phyloP scores from a whole-genome alignment of 2,797 vertebrate species.

The Ceyx erithaca region DNA sequence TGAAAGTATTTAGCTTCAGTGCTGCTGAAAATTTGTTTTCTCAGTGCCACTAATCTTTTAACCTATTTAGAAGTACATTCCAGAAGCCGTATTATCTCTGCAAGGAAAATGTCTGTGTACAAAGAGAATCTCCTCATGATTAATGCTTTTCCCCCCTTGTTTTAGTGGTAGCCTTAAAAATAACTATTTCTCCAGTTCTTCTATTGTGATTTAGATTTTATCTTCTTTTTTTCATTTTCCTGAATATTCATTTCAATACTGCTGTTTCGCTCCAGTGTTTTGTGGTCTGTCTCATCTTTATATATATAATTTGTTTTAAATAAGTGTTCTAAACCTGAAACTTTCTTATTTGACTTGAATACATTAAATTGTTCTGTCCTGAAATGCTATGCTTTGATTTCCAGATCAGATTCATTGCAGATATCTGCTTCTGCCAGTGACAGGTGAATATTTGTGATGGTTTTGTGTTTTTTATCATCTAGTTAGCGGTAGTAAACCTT shows the following conservation, averaged over 20 bases:
- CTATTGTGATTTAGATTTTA: neutral
- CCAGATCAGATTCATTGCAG: slow-evolving; percentile 5
- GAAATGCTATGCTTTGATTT: neutral
- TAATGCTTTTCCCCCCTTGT: neutral
- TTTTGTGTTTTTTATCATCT: neutral
- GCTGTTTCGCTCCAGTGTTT: neutral
- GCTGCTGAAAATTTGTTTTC: neutral
- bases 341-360: neutral
- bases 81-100: neutral
- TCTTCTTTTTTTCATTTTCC: neutral
- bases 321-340: neutral
- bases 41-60: neutral
- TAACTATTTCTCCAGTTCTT: neutral
- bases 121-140: neutral
- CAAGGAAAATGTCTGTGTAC: neutral
- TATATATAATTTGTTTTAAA: slow-evolving; percentile 4
- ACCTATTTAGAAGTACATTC: neutral
- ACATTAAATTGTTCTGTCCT: neutral
- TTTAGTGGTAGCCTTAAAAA: neutral
- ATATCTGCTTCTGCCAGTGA: neutral
- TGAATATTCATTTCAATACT: neutral
- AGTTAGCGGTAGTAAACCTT: neutral
- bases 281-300: neutral
- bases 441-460: neutral
- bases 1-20: neutral